phyloP scores from a whole-genome alignment of 2,888 invertebrate genomes.

The Drosophila nr. fundita region DNA sequence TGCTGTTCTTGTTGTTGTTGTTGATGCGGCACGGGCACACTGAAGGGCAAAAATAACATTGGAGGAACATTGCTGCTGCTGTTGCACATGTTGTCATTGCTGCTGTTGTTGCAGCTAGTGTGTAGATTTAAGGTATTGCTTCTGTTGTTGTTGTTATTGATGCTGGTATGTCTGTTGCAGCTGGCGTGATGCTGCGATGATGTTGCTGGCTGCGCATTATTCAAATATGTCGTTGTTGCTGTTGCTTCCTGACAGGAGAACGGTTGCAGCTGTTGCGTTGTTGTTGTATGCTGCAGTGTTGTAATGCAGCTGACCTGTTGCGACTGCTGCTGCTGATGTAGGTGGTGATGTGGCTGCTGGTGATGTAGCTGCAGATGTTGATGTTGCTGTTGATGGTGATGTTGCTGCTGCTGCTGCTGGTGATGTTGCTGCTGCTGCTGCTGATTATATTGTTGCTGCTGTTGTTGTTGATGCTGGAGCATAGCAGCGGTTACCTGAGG shows the following conservation, averaged over 20 bases:
- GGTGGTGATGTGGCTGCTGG: constrained; percentile 13
- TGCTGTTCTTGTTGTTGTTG: constrained; percentile 20
- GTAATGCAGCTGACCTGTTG: constrained; percentile 60
- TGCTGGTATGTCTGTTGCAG: constrained; percentile 33
- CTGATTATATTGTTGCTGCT: constrained; percentile 55
- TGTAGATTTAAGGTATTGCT: background rate
- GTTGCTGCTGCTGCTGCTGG: constrained; percentile 16
- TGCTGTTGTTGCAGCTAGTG: constrained; percentile 26
- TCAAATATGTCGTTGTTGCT: constrained; percentile 31
- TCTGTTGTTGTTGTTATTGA: background rate
- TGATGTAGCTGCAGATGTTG: constrained; percentile 50
- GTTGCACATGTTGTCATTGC: background rate
- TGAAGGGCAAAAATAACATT: constrained; percentile 81
- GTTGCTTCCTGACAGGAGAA: constrained; percentile 20
- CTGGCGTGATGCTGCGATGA: constrained; percentile 23
- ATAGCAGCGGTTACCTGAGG: constrained; percentile 26
- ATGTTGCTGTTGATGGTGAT: constrained; percentile 3
- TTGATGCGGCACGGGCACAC: constrained; percentile 56
- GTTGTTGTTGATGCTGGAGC: constrained; percentile 40
- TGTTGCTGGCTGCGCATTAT: constrained; percentile 19
- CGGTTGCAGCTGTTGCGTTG: constrained; percentile 51
- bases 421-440: constrained; percentile 47
- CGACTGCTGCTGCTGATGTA: constrained; percentile 53
- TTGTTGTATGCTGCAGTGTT: constrained; percentile 67
- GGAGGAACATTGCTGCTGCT: constrained; percentile 28